Evolutionary conservation across 2,888 invertebrate species (phyloP).

Genomic region (Tetheella fluctuosa): DNA sequence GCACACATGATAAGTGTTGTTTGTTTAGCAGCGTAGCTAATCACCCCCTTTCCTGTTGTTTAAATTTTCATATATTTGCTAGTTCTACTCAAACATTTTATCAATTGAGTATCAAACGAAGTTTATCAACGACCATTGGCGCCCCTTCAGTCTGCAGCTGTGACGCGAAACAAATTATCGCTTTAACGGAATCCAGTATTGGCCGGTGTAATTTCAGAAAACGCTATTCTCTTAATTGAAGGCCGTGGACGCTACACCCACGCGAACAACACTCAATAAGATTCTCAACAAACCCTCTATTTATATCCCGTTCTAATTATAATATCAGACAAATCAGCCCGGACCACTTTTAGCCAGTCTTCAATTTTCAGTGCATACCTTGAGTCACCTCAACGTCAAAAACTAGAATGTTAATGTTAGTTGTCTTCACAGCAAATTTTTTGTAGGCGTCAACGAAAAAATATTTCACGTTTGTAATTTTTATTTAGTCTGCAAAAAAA

Average conservation of each 20-base stretch:
- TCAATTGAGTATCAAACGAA: constrained; percentile 50
- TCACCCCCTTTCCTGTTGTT: constrained; percentile 49
- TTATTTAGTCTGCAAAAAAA: not conserved
- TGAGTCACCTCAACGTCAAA: constrained; percentile 50
- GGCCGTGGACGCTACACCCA: constrained; percentile 69
- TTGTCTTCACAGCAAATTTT: constrained; percentile 32
- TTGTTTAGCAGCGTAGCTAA: constrained; percentile 50
- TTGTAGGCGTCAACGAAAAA: constrained; percentile 34
- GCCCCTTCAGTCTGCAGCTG: constrained; percentile 55
- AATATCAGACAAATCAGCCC: constrained; percentile 56
- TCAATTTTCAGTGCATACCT: constrained; percentile 44
- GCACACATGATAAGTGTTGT: constrained; percentile 53
- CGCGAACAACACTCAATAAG: constrained; percentile 56
- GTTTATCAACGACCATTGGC: constrained; percentile 51
- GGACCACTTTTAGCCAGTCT: constrained; percentile 59
- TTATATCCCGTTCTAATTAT: constrained; percentile 72
- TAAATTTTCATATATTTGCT: constrained; percentile 32
- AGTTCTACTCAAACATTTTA: constrained; percentile 33
- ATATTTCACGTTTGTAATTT: constrained; percentile 19
- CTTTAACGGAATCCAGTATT: constrained; percentile 53
- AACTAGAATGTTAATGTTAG: constrained; percentile 38
- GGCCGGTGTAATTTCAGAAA: constrained; percentile 57
- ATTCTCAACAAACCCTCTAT: constrained; percentile 63
- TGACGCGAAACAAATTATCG: constrained; percentile 42
- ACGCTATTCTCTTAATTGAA: constrained; percentile 65